A percentile compares a stretch with the other conserved stretches of the same genome.
Evolutionary conservation across 2,113 vertebrate genomes (phyloP).

Genomic region (Nipponia nippon): DNA sequence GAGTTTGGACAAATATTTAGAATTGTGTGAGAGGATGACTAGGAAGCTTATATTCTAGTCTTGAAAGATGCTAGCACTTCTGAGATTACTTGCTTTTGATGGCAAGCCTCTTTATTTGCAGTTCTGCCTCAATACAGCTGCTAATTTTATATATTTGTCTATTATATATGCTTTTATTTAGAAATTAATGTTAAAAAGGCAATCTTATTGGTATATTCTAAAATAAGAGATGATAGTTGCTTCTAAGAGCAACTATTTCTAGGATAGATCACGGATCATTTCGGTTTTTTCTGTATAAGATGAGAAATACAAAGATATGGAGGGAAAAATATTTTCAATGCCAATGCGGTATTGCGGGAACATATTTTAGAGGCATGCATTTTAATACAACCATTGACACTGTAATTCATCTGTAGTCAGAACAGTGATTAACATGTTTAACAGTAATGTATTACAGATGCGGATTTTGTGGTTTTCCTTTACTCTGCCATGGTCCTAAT

Average conservation of each 20-base stretch:
- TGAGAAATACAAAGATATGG: background rate
- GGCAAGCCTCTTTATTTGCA: background rate
- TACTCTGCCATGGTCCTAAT: background rate
- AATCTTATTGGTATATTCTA: background rate
- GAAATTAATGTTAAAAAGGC: background rate
- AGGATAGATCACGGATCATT: fast-evolving
- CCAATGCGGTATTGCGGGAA: background rate
- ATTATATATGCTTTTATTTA: background rate
- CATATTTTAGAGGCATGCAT: background rate
- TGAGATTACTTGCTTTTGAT: background rate
- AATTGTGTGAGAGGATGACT: background rate
- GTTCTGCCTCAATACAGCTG: background rate
- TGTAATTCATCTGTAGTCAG: background rate
- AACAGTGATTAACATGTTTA: background rate
- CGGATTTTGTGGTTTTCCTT: background rate
- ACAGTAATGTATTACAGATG: background rate
- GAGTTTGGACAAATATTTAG: background rate
- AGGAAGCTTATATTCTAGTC: background rate
- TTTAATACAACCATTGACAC: background rate
- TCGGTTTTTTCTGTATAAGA: background rate
- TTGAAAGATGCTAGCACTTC: background rate
- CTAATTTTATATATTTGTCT: background rate
- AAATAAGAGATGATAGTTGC: background rate
- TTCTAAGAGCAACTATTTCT: background rate
- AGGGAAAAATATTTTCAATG: background rate